These are phyloP conservation scores for Pheosia gnoma DNA, from an alignment of 2,888 invertebrate genomes.

Conservation along the genomic window DNA sequence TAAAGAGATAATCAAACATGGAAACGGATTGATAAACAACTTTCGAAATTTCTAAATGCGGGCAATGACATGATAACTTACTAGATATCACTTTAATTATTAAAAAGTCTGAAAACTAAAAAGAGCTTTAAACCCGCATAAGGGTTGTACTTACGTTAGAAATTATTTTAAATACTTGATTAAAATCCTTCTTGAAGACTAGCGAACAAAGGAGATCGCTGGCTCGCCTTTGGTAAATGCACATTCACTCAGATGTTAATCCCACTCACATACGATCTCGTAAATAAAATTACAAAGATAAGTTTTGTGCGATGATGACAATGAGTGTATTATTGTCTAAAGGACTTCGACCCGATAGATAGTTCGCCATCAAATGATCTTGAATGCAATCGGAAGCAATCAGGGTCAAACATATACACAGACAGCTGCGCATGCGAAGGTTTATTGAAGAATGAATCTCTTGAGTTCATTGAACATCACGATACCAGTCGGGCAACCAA, in stretches of 20 bases:
- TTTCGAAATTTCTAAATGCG: neutral
- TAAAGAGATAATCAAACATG: neutral
- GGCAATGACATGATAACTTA: slow-evolving; percentile 2
- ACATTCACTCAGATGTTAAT: too few relatives aligned
- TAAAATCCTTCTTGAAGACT: too few relatives aligned
- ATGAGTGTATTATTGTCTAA: neutral
- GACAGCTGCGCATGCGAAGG: neutral
- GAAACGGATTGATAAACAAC: neutral
- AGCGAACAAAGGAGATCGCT: too few relatives aligned
- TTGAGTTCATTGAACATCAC: too few relatives aligned
- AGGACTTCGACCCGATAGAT: neutral
- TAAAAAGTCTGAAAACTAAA: too few relatives aligned
- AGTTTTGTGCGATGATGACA: neutral
- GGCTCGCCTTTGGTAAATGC: too few relatives aligned
- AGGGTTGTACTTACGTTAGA: too few relatives aligned
- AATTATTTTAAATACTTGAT: too few relatives aligned
- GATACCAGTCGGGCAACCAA: too few relatives aligned
- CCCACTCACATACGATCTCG: too few relatives aligned
- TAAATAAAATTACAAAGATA: neutral
- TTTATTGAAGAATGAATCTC: neutral
- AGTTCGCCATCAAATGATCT: neutral
- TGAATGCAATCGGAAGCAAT: neutral
- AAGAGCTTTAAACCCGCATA: too few relatives aligned
- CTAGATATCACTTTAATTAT: neutral
- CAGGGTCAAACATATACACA: neutral